Base-by-base conservation (phyloP, 1,140 invertebrate species). In the Drosophila tani region DNA sequence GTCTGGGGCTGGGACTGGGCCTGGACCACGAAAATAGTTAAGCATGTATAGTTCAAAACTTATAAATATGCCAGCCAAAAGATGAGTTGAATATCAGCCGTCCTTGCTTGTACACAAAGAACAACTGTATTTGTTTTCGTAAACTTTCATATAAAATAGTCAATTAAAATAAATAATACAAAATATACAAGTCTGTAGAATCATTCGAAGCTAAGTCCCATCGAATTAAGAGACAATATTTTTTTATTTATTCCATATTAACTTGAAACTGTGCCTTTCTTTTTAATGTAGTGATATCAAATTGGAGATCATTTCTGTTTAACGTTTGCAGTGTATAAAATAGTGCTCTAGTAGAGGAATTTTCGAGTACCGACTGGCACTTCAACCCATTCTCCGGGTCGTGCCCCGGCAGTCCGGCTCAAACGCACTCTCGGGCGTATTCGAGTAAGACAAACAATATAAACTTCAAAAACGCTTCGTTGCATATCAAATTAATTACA, bases 401-500 rank as follows among this genome's bases (percentile, higher is more conserved):
- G 77, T 75, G 82, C 56, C 62, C 73, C 50, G 53, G 50, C 46
- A 35, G 67, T 50, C 53, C 68, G 24, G 53, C 69, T 49, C 40
- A 32, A 27, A 71, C 43, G 19, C 45, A 41, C 41, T 74, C 49
- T 53, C 41, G 38, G 46, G 17, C 51, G 58, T 50, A 40, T 53
- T 87, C 73, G 70, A 90, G 73, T 88, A 90, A 90, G 73, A 81
- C 85, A 88, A 90, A 88, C 85, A 88, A 90, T 90, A 88, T 81
- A 88, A 90, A 90, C 85, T 85, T 88, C 74, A 87, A 85, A 86
- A 88, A 90, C 85, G 84, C 85, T 90, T 88, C 81, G 84, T 90
- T 90, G 84, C 84, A 88, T 88, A 88, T 88, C 85, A 88, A 88
- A 88, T 88, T 88, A 88, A 88, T 88, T 90, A 88, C 84, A 81